phyloP scores from a whole-genome alignment of 2,797 vertebrate species.

The Onychomys arenicola region DNA sequence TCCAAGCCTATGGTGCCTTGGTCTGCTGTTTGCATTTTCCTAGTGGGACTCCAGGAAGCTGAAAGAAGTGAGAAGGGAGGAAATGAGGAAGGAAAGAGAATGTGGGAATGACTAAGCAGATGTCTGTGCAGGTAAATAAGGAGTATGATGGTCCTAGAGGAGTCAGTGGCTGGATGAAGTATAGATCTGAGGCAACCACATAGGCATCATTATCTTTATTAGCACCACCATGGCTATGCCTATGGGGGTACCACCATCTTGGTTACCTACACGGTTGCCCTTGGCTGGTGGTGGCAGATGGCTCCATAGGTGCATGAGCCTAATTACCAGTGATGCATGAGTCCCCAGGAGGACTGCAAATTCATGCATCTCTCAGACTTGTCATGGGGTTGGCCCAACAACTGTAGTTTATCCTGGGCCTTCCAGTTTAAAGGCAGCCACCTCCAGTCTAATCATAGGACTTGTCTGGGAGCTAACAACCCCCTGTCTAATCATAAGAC shows the following conservation, averaged over 20 bases:
- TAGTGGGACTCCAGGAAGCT: background rate
- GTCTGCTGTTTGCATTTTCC: too few species aligned
- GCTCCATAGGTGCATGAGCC: background rate
- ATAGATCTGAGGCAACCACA: background rate
- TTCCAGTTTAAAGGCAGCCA: background rate
- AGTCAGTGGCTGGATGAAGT: background rate
- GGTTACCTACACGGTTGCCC: background rate
- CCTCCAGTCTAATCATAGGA: background rate
- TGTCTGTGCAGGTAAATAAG: background rate
- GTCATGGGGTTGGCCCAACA: background rate
- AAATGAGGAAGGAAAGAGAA: background rate
- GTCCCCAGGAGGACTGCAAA: background rate
- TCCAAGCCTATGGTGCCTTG: too few species aligned
- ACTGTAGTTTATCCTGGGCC: background rate
- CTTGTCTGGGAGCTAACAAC: background rate
- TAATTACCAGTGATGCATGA: background rate
- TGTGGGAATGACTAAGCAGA: background rate
- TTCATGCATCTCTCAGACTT: background rate
- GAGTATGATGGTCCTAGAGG: background rate
- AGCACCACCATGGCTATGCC: background rate
- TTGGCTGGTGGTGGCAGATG: background rate
- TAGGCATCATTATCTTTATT: background rate
- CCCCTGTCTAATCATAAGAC: rapidly evolving
- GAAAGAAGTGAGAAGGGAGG: too few species aligned
- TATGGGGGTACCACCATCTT: background rate